Percentiles rank a stretch among this genome's conserved stretches.
These are phyloP conservation scores for Tonatia bakeri DNA, from an alignment of 2,113 vertebrate genomes.

Conservation along the genomic window DNA sequence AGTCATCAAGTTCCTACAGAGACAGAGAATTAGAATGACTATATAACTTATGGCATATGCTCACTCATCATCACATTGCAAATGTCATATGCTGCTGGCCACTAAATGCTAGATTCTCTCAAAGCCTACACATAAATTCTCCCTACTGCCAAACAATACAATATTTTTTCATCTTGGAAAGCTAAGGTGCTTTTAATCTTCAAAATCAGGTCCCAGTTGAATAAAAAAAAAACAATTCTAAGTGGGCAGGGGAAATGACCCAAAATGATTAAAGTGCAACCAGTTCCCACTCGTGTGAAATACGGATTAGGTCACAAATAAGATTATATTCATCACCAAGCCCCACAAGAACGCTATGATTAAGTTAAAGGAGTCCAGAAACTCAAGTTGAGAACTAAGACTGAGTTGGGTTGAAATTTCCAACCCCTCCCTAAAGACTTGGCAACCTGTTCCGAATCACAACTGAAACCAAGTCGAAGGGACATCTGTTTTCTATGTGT, in stretches of 20 bases:
- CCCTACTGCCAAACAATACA: not conserved
- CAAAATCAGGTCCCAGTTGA: not conserved
- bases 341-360: not conserved
- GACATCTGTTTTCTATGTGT: constrained; percentile 51
- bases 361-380: constrained; percentile 24
- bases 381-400: constrained; percentile 5
- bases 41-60: not conserved
- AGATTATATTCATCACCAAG: not conserved
- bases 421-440: constrained; percentile 22
- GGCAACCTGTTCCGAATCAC: constrained; percentile 43
- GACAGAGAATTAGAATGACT: not conserved
- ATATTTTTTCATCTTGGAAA: not conserved
- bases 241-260: not conserved
- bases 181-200: not conserved
- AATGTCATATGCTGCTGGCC: not conserved
- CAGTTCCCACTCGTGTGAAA: constrained; percentile 12
- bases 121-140: not conserved
- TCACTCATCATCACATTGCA: not conserved
- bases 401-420: constrained; percentile 24
- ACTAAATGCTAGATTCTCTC: constrained; percentile 13
- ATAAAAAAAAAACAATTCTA: constrained; percentile 18
- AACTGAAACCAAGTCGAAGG: constrained; percentile 18
- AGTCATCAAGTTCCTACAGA: not conserved
- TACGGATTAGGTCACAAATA: constrained; percentile 39
- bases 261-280: not conserved